Evolutionary conservation across 1,140 invertebrate genomes (phyloP), one percentile per base, ranked within the genome.

Genomic region (Psix sp.): DNA sequence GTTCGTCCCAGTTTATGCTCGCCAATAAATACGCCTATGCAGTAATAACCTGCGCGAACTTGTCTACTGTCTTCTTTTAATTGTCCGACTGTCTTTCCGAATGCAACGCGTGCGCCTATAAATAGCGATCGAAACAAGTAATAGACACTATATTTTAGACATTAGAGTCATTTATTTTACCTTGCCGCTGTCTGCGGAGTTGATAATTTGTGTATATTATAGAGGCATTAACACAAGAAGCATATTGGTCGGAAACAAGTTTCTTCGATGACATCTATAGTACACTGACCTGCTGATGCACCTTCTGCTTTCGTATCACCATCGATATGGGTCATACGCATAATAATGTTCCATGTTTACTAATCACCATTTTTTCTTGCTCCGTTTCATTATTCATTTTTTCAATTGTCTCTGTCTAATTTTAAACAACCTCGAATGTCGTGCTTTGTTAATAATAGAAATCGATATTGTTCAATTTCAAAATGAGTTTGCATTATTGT

Each of bases 291-390:
- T 17, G 40, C 18, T 17, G 48, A 60, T 46, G 45, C 54, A 38
- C 59, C 60, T 65, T 52, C 60, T 65, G 48, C 39, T 49, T 52
- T 65, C 45, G 16, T 52, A 52, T 65, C 46, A 43, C 48, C 40
- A 18, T 10, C 45, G 13, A 65, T 52, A 48, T 54, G 20, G 60
- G 60, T 54, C 60, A 65, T 36, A 18, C 35, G 26, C 51, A 36
- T 33, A 43, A 65, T 54, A 57, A 57, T 29, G 31, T 15, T 36
- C 52, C 9, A 39, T 39, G 39, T 60, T 60, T 26, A 48, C 17
- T 38, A 60, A 48, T 60, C 38, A 60, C 26, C 10, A 6, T 31
- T 48, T 16, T 24, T 5, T 38, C 31, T 40, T 31, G 42, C 13
- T 60, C 43, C 21, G 36, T 42, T 40, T 18, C 26, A 42, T 29